These are phyloP conservation scores for Altica lythri DNA, from an alignment of 2,888 invertebrate genomes.

Conservation along the genomic window DNA sequence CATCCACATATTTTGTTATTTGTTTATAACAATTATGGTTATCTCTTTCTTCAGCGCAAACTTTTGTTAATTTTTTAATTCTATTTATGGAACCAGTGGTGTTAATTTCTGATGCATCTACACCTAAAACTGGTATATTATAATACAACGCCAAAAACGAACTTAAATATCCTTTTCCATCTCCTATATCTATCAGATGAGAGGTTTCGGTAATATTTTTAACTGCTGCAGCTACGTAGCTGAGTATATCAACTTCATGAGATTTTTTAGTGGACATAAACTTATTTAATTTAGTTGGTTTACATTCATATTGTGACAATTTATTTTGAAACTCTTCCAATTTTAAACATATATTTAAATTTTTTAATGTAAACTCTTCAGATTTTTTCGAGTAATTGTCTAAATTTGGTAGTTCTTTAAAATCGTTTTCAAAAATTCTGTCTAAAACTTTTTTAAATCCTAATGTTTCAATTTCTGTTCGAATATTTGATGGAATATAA, in stretches of 20 bases:
- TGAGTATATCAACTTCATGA: conserved; percentile 76
- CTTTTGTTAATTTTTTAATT: conserved; percentile 57
- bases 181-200: conserved; percentile 81
- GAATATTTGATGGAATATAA: conserved; percentile 63
- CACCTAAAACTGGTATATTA: conserved; percentile 74
- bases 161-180: conserved; percentile 87
- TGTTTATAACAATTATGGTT: too few relatives aligned
- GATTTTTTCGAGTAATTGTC: conserved; percentile 45
- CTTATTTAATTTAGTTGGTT: conserved; percentile 65
- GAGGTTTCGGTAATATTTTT: conserved; percentile 49
- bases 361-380: conserved; percentile 48
- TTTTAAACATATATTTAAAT: conserved; percentile 57
- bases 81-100: conserved; percentile 69
- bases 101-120: conserved; percentile 76
- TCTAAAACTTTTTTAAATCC: conserved; percentile 58
- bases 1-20: conserved; percentile 65
- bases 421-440: conserved; percentile 58
- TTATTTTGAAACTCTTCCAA: conserved; percentile 54
- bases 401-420: conserved; percentile 40
- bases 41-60: conserved; percentile 48
- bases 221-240: conserved; percentile 64
- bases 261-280: conserved; percentile 82
- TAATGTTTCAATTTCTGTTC: conserved; percentile 57
- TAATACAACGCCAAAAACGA: conserved; percentile 74
- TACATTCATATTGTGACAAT: too few relatives aligned